phyloP scores from a whole-genome alignment of 2,797 vertebrate species.

The Perodicticus potto region DNA sequence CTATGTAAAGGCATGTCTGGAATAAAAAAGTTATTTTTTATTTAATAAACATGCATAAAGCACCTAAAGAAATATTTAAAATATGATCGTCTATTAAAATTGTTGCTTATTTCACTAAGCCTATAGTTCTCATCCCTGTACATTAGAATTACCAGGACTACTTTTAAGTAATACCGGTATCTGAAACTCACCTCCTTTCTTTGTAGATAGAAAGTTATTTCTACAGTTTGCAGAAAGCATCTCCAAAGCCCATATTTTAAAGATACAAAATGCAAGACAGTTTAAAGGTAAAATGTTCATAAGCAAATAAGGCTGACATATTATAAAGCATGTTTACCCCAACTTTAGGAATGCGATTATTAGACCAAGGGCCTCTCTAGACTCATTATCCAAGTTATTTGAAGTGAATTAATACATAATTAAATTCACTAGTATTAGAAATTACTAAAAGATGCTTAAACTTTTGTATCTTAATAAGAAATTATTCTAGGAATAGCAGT shows the following conservation, averaged over 20 bases:
- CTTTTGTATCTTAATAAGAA: background rate
- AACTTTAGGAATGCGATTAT: background rate
- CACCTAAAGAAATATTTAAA: background rate
- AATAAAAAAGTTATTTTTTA: conserved; percentile 40
- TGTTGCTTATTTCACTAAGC: background rate
- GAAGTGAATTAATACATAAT: conserved; percentile 5
- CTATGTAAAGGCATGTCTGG: background rate
- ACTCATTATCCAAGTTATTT: background rate
- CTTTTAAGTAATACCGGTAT: background rate
- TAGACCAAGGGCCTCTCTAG: background rate
- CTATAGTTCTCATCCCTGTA: background rate
- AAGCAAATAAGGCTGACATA: background rate
- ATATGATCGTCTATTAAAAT: background rate
- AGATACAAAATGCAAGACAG: background rate
- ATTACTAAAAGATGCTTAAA: conserved; percentile 36
- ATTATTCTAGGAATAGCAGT: background rate
- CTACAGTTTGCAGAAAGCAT: conserved; percentile 22
- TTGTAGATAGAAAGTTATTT: background rate
- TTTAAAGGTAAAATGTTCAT: background rate
- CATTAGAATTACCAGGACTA: background rate
- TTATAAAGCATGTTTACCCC: background rate
- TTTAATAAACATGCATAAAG: background rate
- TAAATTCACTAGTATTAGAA: background rate
- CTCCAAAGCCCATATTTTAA: background rate
- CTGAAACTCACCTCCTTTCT: background rate